Base-by-base conservation (phyloP, 1,140 invertebrate species). In the Drosophila auraria region DNA sequence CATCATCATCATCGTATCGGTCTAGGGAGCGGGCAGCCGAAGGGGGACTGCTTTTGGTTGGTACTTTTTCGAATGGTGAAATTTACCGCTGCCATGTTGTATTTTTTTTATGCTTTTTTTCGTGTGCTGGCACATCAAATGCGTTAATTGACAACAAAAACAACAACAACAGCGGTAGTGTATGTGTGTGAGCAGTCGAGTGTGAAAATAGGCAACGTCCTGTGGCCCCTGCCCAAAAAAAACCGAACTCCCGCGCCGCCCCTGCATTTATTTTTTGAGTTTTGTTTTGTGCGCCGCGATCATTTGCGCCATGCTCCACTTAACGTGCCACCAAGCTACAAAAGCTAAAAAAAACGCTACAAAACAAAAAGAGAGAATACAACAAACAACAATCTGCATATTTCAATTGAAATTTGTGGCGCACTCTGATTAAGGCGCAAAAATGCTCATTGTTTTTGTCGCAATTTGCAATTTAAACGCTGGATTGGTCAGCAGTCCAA, bases 321-420 rank as follows among this genome's bases (percentile, higher is more conserved):
- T 89, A 89, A 79, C 74, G 84, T 89, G 84, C 64, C 78, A 42
- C 56, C 57, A 42, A 42, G 60, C 60, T 45, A 51, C 54, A 72
- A 61, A 59, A 63, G 44, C 51, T 23, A 14, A 44, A 47, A 20
- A 57, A 47, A 20, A 57, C 27, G 27, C n/a, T 23, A 38, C 49
- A 57, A 64, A 56, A 56, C 50, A 38, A 57, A 42, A 56, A 42
- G 36, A 42, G 14, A 44, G 14, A 25, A 1, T 40, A 15, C 54
- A 27, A 54, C 15, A 63, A 63, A 65, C 33, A 68, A 53, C 38
- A 83, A 79, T 77, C 45, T 87, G 82, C 78, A 86, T 84, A 74
- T 86, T 71, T 70, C 66, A 89, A 89, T 89, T 84, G 86, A 89
- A 89, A 89, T 84, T 86, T 82, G 82, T 86, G 65, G 78, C 70